Conservation (phyloP, 2,888 invertebrate genomes). For the Drosophila mettleri region DNA sequence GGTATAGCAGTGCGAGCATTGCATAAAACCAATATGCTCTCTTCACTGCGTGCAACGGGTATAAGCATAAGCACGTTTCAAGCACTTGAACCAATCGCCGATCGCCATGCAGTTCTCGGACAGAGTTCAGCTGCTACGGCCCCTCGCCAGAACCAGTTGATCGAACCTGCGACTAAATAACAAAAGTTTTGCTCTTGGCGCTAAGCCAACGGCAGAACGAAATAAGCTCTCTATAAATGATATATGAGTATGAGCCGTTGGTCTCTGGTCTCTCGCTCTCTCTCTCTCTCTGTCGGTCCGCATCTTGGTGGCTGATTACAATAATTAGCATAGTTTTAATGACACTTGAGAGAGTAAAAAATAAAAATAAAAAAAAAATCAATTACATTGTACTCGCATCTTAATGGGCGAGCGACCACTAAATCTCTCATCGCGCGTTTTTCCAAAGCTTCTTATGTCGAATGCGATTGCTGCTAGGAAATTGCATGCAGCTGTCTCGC, state of each 20-base stretch:
- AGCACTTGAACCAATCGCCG: background rate
- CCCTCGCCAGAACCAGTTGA: constrained; percentile 29
- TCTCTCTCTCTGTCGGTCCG: background rate
- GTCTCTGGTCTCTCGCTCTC: background rate
- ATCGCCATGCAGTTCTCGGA: background rate
- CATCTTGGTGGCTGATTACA: constrained; percentile 37
- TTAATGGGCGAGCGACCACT: constrained; percentile 23
- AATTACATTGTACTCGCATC: constrained; percentile 14
- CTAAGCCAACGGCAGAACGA: background rate
- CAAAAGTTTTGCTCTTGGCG: constrained; percentile 4
- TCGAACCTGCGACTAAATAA: background rate
- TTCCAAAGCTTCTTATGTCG: constrained; percentile 19
- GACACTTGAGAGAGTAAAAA: constrained; percentile 15
- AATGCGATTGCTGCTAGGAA: constrained; percentile 28
- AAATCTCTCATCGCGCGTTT: constrained; percentile 45
- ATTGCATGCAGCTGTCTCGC: constrained; percentile 2
- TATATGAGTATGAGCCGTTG: background rate
- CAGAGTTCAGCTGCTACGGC: background rate
- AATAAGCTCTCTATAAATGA: constrained; percentile 17
- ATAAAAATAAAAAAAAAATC: constrained; percentile 18
- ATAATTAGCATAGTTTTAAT: constrained; percentile 65
- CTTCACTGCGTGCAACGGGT: fast-evolving
- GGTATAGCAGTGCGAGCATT: too few species aligned
- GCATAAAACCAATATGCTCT: background rate
- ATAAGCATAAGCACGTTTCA: background rate